Evolutionary conservation across 2,113 vertebrate species (phyloP).

Genomic region (Rhinoptilus africanus): DNA sequence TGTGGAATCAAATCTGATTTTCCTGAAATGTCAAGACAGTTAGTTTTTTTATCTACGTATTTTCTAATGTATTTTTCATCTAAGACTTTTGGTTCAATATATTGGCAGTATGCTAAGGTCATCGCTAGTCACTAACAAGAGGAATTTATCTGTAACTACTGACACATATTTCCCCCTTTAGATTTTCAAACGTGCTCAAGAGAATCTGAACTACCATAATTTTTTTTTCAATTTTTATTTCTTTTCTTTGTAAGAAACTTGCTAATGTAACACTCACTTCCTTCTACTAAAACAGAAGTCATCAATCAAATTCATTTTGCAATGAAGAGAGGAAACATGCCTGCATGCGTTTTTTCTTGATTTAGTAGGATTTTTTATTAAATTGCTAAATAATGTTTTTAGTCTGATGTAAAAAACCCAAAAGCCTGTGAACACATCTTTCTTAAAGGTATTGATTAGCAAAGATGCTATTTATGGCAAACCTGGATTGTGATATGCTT

Average conservation of each 20-base stretch:
- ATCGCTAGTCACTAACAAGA: not conserved
- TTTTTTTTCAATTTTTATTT: not conserved
- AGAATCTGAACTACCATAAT: not conserved
- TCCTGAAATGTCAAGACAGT: not conserved
- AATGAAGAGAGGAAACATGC: not conserved
- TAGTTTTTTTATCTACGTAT: not conserved
- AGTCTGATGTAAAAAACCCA: not conserved
- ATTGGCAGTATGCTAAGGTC: not conserved
- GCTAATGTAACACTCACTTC: not conserved
- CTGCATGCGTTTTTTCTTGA: not conserved
- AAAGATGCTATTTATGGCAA: not conserved
- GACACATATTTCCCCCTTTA: not conserved
- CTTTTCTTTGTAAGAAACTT: not conserved
- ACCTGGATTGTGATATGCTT: not conserved
- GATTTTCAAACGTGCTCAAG: not conserved
- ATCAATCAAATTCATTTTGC: not conserved
- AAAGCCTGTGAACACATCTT: not conserved
- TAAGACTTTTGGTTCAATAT: not conserved
- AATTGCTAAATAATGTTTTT: not conserved
- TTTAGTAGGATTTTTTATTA: not conserved
- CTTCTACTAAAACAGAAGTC: not conserved
- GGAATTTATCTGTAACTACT: not conserved
- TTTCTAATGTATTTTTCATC: not conserved
- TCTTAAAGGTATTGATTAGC: not conserved
- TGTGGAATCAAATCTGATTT: not conserved